Percentiles rank a stretch among this genome's conserved stretches.
phyloP scores from a whole-genome alignment of 2,888 invertebrate species.

The Lasioglossum morio region DNA sequence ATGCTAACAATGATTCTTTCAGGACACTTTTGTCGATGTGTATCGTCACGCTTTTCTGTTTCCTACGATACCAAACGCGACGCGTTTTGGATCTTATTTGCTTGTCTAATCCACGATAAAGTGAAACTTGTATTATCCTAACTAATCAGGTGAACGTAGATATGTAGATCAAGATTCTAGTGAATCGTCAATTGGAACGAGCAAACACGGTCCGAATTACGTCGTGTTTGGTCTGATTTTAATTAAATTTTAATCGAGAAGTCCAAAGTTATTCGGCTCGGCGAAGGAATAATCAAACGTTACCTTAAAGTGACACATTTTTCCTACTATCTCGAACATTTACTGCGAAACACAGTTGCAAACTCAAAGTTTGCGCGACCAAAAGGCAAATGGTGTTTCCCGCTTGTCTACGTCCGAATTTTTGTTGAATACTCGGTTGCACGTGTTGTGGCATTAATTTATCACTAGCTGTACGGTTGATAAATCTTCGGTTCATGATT shows the following conservation, averaged over 20 bases:
- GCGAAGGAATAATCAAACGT: background rate
- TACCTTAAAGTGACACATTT: background rate
- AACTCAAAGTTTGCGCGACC: background rate
- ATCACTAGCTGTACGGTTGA: background rate
- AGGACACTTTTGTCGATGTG: background rate
- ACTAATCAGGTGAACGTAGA: too few relatives aligned
- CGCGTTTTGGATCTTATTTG: too few relatives aligned
- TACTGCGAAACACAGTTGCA: background rate
- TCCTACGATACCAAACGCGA: background rate
- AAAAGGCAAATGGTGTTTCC: background rate
- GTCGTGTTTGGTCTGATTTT: too few relatives aligned
- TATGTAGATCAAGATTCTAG: too few relatives aligned
- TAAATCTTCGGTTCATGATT: constrained; percentile 15
- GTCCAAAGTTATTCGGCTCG: background rate
- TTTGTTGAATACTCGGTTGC: background rate
- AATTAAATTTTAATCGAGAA: too few relatives aligned
- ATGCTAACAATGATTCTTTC: background rate
- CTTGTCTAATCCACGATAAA: background rate
- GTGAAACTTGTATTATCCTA: too few relatives aligned
- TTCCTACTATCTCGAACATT: background rate
- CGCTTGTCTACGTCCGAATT: background rate
- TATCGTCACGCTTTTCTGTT: background rate
- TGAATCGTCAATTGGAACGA: too few relatives aligned
- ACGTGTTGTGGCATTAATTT: constrained; percentile 8
- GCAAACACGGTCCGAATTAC: too few relatives aligned